Percentiles rank a stretch among this genome's conserved stretches.
Evolutionary conservation across 2,797 vertebrate species (phyloP).

Genomic region (Tapirus indicus): DNA sequence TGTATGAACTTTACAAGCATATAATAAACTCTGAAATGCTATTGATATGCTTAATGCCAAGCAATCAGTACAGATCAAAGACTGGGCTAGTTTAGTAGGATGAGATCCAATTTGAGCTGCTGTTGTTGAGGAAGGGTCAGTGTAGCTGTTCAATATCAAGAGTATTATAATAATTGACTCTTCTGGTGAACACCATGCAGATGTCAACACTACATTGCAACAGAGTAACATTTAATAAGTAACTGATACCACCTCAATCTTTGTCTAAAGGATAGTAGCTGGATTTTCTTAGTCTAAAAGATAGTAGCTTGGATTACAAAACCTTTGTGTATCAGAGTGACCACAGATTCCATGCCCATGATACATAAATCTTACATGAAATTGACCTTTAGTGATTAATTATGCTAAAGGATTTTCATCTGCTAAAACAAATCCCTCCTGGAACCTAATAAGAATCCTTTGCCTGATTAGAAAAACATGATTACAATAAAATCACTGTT

Average conservation of each 20-base stretch:
- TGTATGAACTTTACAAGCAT: not conserved
- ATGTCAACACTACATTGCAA: constrained; percentile 26
- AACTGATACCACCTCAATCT: not conserved
- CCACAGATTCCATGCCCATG: not conserved
- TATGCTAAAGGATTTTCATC: not conserved
- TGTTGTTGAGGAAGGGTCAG: constrained; percentile 58
- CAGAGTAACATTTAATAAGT: constrained; percentile 54
- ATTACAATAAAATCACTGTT: constrained; percentile 18
- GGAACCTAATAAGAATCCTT: not conserved
- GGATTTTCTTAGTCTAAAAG: not conserved
- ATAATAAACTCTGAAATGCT: constrained; percentile 52
- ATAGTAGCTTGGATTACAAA: not conserved
- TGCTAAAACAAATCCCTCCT: constrained; percentile 9
- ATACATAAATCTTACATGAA: not conserved
- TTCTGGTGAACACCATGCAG: not conserved
- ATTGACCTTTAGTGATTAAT: not conserved
- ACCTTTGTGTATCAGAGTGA: not conserved
- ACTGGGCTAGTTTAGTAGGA: not conserved
- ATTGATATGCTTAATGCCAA: constrained; percentile 6
- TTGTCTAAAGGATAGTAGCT: not conserved
- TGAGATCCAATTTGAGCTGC: constrained; percentile 57
- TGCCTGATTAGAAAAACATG: not conserved
- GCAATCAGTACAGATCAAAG: constrained; percentile 43
- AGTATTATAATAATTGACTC: constrained; percentile 62
- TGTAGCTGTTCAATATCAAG: constrained; percentile 46